Evolutionary conservation across 2,888 invertebrate genomes (phyloP).

Genomic region (Monochamus alternatus): DNA sequence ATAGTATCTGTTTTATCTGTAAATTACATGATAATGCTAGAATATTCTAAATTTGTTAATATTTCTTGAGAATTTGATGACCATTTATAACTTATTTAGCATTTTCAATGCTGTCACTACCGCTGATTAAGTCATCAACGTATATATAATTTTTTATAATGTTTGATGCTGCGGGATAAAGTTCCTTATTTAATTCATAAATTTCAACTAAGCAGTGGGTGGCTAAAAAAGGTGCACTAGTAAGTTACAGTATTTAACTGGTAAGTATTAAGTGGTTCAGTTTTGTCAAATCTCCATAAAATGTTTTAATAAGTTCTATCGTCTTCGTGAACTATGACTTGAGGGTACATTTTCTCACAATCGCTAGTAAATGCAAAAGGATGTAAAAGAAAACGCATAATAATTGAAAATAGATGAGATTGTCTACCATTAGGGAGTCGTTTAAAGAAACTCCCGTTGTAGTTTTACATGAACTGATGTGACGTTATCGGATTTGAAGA

Average conservation of each 20-base stretch:
- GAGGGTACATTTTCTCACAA: conserved; percentile 17
- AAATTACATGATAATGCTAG: conserved; percentile 12
- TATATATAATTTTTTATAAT: conserved; percentile 2
- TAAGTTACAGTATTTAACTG: conserved; percentile 13
- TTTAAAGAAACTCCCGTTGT: neutral
- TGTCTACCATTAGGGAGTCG: neutral
- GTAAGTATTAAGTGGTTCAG: neutral
- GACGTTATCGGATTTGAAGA: too few species aligned
- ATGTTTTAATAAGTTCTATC: conserved; percentile 8
- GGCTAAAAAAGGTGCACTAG: neutral
- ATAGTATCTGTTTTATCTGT: conserved; percentile 13
- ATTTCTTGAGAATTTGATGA: conserved; percentile 19
- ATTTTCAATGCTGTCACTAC: neutral
- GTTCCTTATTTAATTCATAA: neutral
- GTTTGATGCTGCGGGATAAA: neutral
- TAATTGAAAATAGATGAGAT: conserved; percentile 7
- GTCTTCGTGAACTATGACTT: neutral
- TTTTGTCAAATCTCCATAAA: neutral
- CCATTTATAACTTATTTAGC: neutral
- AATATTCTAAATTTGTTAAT: neutral
- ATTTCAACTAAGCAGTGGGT: neutral
- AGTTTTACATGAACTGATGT: neutral
- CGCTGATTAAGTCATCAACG: conserved; percentile 4
- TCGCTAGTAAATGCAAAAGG: conserved; percentile 1
- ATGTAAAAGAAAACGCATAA: conserved; percentile 6